Evolutionary conservation across 2,888 invertebrate species (phyloP).

Genomic region (Clostera curtula): DNA sequence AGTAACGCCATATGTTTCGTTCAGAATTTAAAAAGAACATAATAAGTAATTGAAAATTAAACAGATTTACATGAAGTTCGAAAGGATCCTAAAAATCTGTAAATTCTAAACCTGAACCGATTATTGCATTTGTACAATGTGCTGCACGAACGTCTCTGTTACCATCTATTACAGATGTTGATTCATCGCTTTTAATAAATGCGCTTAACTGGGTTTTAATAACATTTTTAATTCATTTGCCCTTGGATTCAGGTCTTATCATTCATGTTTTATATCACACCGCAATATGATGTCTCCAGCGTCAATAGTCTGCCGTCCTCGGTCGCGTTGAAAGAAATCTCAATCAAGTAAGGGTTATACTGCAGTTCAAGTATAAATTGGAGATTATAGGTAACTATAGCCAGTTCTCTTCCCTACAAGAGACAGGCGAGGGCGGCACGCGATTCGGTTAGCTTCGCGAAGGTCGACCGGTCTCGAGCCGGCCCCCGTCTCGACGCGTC

Average conservation of each 20-base stretch:
- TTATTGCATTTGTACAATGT: too few relatives aligned
- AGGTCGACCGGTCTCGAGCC: slow-evolving; percentile 62
- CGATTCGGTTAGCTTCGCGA: slow-evolving; percentile 59
- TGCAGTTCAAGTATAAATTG: slow-evolving; percentile 14
- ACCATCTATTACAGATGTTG: too few relatives aligned
- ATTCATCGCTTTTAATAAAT: too few relatives aligned
- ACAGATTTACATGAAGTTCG: too few relatives aligned
- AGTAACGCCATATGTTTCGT: too few relatives aligned
- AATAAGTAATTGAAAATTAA: too few relatives aligned
- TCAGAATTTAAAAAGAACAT: too few relatives aligned
- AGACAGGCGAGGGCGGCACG: slow-evolving; percentile 29
- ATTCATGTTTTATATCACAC: not conserved
- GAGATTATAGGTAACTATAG: slow-evolving; percentile 18
- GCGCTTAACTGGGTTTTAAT: too few relatives aligned
- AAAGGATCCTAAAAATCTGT: too few relatives aligned
- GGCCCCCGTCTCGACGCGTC: slow-evolving; percentile 48
- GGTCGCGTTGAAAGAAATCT: slow-evolving; percentile 21
- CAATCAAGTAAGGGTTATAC: slow-evolving; percentile 14
- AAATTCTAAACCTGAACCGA: too few relatives aligned
- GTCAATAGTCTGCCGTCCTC: slow-evolving; percentile 16
- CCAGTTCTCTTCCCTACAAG: slow-evolving; percentile 26
- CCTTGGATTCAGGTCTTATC: not conserved
- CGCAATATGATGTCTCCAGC: not conserved
- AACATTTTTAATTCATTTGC: too few relatives aligned
- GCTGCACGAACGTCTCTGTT: too few relatives aligned